phyloP scores from a whole-genome alignment of 2,113 vertebrate genomes.

The Chaetura pelagica region DNA sequence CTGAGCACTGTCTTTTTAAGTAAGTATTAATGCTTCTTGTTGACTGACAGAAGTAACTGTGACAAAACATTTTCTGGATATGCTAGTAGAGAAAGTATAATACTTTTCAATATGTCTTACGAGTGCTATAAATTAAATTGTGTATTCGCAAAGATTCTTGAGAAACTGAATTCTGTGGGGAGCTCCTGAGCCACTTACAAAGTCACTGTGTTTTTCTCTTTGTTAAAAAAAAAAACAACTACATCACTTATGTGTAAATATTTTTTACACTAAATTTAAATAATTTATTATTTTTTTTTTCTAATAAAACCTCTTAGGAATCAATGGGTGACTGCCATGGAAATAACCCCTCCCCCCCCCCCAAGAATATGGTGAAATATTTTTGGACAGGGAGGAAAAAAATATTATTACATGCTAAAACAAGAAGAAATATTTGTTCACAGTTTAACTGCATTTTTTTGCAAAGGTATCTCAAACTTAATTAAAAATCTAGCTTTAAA shows the following conservation, averaged over 20 bases:
- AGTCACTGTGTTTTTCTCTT: background rate
- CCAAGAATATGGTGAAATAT: background rate
- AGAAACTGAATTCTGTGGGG: background rate
- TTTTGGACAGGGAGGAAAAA: background rate
- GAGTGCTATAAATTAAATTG: background rate
- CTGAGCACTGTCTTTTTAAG: background rate
- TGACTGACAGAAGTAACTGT: background rate
- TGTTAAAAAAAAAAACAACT: accelerated
- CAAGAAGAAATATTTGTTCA: background rate
- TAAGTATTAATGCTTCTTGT: background rate
- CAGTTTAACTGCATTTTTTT: background rate
- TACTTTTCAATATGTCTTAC: background rate
- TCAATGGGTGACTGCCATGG: background rate
- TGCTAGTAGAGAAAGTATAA: background rate
- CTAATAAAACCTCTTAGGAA: background rate
- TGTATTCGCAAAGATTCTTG: background rate
- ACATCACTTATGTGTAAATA: background rate
- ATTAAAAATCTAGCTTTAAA: background rate
- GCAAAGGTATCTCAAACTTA: background rate
- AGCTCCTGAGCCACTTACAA: background rate
- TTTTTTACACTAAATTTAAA: background rate
- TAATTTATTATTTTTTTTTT: no score
- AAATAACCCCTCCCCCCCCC: background rate
- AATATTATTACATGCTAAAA: background rate
- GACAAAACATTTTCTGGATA: conserved; percentile 1